phyloP scores from a whole-genome alignment of 1,140 invertebrate species.

The Ceratina japonica region DNA sequence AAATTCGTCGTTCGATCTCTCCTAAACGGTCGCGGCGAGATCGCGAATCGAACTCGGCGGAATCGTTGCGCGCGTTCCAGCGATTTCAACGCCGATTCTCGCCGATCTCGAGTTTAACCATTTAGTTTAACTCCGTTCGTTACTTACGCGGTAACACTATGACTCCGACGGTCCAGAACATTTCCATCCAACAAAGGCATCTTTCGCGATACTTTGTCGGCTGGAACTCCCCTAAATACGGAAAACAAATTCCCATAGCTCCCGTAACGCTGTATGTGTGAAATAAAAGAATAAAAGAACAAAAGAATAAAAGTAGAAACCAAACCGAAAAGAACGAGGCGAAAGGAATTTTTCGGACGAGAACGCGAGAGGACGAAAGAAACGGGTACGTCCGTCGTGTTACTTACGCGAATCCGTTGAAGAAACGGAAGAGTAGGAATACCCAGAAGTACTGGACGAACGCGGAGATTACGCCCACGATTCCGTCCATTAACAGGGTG shows the following conservation, averaged over 20 bases:
- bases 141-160: conserved; percentile 84
- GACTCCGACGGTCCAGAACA: conserved; percentile 88
- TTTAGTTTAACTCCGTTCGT: background rate
- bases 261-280: conserved; percentile 83
- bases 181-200: conserved; percentile 89
- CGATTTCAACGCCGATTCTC: background rate
- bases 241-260: conserved; percentile 88
- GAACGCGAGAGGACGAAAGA: background rate
- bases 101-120: background rate
- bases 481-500: conserved; percentile 87
- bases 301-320: conserved; percentile 10
- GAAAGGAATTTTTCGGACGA: background rate
- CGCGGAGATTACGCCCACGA: conserved; percentile 87
- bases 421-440: conserved; percentile 88
- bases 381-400: too few species aligned
- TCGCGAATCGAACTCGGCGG: too few species aligned
- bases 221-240: conserved; percentile 88
- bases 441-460: conserved; percentile 87
- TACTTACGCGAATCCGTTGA: conserved; percentile 93
- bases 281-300: conserved; percentile 23
- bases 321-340: background rate
- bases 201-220: conserved; percentile 87
- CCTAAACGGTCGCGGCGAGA: too few species aligned
- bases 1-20: background rate
- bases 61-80: background rate